A percentile compares a stretch with the other conserved stretches of the same genome.
Conservation (phyloP, 2,888 invertebrate species). For the Zaprionus bogoriensis region DNA sequence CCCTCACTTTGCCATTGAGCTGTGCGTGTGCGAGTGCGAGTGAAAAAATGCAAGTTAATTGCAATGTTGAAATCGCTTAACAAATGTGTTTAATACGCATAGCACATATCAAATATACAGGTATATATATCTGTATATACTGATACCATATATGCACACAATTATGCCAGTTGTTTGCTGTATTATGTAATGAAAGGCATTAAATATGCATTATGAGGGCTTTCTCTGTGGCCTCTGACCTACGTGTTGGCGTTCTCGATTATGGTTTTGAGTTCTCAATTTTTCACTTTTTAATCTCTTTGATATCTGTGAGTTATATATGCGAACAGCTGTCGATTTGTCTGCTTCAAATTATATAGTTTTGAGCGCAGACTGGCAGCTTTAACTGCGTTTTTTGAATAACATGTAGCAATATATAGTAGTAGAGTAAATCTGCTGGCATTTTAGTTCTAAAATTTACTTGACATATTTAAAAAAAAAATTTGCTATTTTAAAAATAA, state of each 20-base stretch:
- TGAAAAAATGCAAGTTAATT: neutral
- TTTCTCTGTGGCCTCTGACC: too few relatives aligned
- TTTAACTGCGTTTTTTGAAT: too few relatives aligned
- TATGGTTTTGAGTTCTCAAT: neutral
- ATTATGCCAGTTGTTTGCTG: neutral
- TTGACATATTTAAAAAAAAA: too few relatives aligned
- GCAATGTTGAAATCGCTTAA: neutral
- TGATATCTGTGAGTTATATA: neutral
- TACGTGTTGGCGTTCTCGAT: neutral
- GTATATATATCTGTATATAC: neutral
- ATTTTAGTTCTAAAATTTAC: too few relatives aligned
- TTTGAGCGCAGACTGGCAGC: too few relatives aligned
- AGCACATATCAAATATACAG: neutral
- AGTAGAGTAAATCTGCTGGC: too few relatives aligned
- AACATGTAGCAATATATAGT: too few relatives aligned
- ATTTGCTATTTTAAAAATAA: too few relatives aligned
- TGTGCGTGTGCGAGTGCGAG: neutral
- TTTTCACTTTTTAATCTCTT: neutral
- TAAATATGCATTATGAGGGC: neutral
- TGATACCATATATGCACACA: neutral
- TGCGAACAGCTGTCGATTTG: too few relatives aligned
- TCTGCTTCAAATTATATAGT: too few relatives aligned
- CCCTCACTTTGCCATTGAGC: conserved; percentile 1
- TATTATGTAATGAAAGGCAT: neutral
- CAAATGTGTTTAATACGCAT: conserved; percentile 1